Conservation (phyloP, 2,888 invertebrate species). For the Matsumyia berberina region DNA sequence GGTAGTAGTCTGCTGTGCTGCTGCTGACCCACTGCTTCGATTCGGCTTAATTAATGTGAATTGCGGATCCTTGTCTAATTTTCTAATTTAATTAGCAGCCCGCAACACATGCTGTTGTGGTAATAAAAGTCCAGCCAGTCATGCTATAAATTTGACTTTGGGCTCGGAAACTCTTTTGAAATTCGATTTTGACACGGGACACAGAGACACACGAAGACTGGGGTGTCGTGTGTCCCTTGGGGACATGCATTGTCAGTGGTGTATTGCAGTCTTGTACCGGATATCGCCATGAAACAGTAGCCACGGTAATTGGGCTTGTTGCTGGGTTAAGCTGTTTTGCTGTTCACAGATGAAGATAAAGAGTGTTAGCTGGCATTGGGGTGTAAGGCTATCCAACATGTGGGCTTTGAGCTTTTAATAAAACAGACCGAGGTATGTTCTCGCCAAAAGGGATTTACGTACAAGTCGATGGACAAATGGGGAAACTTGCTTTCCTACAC, state of each 20-base stretch:
- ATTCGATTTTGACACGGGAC: constrained; percentile 65
- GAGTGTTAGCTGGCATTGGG: constrained; percentile 6
- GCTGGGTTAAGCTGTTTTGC: constrained; percentile 38
- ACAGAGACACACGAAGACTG: constrained; percentile 31
- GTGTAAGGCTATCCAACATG: constrained; percentile 38
- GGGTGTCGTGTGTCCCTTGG: constrained; percentile 11
- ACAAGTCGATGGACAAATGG: constrained; percentile 9
- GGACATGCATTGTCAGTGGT: constrained; percentile 23
- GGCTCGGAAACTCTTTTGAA: constrained; percentile 50
- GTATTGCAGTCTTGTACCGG: constrained; percentile 38
- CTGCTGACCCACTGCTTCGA: constrained; percentile 17
- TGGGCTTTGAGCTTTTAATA: constrained; percentile 18
- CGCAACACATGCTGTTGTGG: constrained; percentile 23
- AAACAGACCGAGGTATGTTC: constrained; percentile 6
- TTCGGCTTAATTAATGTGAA: constrained; percentile 43
- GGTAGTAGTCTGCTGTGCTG: background rate
- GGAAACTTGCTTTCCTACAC: constrained; percentile 15
- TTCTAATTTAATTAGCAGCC: constrained; percentile 62
- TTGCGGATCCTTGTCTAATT: constrained; percentile 56
- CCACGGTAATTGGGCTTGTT: constrained; percentile 55
- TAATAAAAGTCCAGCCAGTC: constrained; percentile 52
- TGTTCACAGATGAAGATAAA: constrained; percentile 32
- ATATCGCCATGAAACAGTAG: constrained; percentile 50
- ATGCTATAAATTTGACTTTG: constrained; percentile 41
- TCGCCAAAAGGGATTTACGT: constrained; percentile 24